Conservation (phyloP, 2,888 invertebrate species). For the Pecten maximus region DNA sequence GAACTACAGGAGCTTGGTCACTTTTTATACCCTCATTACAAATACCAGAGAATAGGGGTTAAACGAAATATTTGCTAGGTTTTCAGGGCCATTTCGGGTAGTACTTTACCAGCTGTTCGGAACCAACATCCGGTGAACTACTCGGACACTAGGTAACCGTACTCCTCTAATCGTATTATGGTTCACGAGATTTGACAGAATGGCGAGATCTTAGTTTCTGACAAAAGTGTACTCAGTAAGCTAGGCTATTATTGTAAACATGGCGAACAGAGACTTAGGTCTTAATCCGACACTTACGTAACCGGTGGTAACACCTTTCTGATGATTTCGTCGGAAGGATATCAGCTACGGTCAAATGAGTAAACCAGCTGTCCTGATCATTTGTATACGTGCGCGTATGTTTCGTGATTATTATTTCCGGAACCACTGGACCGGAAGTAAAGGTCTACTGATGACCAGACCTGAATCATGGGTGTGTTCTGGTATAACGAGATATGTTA, state of each 20-base stretch:
- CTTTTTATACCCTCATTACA: no score
- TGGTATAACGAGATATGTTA: not conserved
- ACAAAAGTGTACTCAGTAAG: not conserved
- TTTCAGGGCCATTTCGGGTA: no score
- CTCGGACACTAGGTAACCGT: not conserved
- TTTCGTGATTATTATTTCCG: not conserved
- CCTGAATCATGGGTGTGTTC: not conserved
- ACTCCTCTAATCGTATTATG: not conserved
- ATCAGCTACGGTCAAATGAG: slow-evolving; percentile 20
- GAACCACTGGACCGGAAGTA: not conserved
- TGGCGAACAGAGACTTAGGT: not conserved
- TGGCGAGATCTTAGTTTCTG: not conserved
- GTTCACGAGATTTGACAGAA: not conserved
- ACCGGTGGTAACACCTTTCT: not conserved
- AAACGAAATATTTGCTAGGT: no score
- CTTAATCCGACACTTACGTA: not conserved
- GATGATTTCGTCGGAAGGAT: not conserved
- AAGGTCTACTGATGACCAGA: not conserved
- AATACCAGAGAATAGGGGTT: no score
- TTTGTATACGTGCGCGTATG: not conserved
- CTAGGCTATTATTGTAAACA: not conserved
- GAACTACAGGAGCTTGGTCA: no score
- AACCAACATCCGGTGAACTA: not conserved
- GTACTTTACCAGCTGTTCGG: not conserved
- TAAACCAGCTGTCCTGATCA: not conserved